Percentiles rank a stretch among this genome's conserved stretches.
Evolutionary conservation across 2,113 vertebrate genomes (phyloP).

Genomic region (Channa maculata): DNA sequence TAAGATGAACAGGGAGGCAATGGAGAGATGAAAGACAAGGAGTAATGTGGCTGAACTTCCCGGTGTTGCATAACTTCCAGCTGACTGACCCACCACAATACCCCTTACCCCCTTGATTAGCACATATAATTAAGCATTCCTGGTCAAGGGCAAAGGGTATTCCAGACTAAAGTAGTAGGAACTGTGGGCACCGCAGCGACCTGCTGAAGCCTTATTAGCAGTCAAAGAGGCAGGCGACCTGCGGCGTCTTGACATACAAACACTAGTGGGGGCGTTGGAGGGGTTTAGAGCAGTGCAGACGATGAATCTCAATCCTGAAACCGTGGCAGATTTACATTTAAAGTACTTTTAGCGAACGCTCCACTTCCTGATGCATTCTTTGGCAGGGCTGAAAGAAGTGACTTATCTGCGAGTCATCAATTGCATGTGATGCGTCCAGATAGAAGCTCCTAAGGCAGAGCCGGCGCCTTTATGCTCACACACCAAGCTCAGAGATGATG

Average conservation of each 20-base stretch:
- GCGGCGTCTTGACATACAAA: slow-evolving; percentile 63
- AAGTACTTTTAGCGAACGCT: slow-evolving; percentile 81
- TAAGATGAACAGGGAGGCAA: too few species aligned
- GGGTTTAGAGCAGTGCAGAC: slow-evolving; percentile 61
- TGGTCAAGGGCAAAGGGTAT: slow-evolving; percentile 23
- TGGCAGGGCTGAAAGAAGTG: slow-evolving; percentile 68
- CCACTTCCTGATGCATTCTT: slow-evolving; percentile 79
- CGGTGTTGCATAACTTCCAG: slow-evolving; percentile 33
- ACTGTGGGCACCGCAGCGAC: slow-evolving; percentile 47
- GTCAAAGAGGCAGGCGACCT: slow-evolving; percentile 62
- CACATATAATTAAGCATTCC: slow-evolving; percentile 37
- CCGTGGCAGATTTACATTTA: slow-evolving; percentile 85
- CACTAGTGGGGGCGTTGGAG: slow-evolving; percentile 61
- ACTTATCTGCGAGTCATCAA: slow-evolving; percentile 80
- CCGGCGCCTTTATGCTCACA: slow-evolving; percentile 61
- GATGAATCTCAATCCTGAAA: slow-evolving; percentile 82
- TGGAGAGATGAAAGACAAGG: too few species aligned
- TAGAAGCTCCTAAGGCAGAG: slow-evolving; percentile 49
- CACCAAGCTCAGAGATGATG: slow-evolving; percentile 63
- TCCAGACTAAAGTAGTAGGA: slow-evolving; percentile 23
- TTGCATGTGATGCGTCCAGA: slow-evolving; percentile 72
- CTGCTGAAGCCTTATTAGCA: slow-evolving; percentile 69
- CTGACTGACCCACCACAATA: slow-evolving; percentile 24
- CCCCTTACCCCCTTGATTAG: slow-evolving; percentile 39
- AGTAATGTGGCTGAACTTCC: too few species aligned